Evolutionary conservation across 1,140 invertebrate species (phyloP), one percentile per base, ranked within the genome.

Genomic region (Brachionus rotundiformis): DNA sequence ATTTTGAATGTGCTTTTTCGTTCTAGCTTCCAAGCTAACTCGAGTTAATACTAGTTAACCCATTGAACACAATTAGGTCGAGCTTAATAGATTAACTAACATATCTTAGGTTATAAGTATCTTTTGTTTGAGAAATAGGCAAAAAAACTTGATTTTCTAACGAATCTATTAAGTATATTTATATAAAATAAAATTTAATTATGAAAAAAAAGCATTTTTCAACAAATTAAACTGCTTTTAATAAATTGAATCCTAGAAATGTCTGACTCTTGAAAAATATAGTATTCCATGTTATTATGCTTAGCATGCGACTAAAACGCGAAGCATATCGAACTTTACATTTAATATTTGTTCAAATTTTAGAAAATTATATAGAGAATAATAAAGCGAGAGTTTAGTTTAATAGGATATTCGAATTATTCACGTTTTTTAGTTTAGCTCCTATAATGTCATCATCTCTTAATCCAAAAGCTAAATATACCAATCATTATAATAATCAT

Each of bases 401-500:
- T 16, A 54, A 54, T 54, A 54, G 47, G 47, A 54, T 54, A 54
- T 54, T 54, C 47, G 47, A 25, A 54, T 54, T 63, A 63, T 63
- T 63, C 61, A 29, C 29, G 61, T 63, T 63, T 63, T 29, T 63
- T 39, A 2, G 29, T 68, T 68, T 7, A 36, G 29, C 33, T 68
- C 10, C 19, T 68, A 68, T 68, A 68, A 68, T 68, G 63, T 68
- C 63, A 68, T 68, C 63, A 68, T 68, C 63, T 36, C 16, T 19
- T 68, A 68, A 68, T 68, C 39, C 36, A 25, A 73, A 44, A 44
- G 11, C 39, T 31, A 73, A 41, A 73, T 41, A 11, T 10, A 73
- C 44, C 29, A 44, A 44, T 73, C 44, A 73, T 71, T 36, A 71
- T 73, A 41, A 73, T 73, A 73, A 73, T 73, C 36, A 44, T 73